Conservation (phyloP, 2,113 vertebrate species). For the Hippocampus barbouri region DNA sequence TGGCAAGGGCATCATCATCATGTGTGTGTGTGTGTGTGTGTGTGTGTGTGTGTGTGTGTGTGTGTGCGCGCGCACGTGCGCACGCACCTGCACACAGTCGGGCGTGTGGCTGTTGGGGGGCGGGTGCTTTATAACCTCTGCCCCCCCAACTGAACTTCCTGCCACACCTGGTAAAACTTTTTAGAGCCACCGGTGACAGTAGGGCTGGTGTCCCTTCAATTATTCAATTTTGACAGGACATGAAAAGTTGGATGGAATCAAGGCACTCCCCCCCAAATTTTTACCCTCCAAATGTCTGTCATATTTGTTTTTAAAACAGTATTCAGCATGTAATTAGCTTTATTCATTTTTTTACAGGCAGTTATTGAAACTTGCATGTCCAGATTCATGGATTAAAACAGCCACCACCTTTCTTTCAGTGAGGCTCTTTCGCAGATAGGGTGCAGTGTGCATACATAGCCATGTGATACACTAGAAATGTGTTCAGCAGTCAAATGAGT, state of each 20-base stretch:
- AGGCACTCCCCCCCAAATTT: no score
- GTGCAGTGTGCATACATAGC: background rate
- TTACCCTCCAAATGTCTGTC: background rate
- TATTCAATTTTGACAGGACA: background rate
- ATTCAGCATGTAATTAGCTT: background rate
- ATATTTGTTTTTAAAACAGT: background rate
- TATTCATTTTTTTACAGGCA: background rate
- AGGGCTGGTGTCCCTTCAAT: no score
- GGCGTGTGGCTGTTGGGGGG: no score
- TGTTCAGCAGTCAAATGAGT: background rate
- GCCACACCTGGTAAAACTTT: no score
- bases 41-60: no score
- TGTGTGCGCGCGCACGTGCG: no score
- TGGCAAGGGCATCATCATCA: no score
- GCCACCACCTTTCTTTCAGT: background rate
- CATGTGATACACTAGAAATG: background rate
- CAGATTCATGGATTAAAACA: background rate
- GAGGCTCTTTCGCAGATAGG: background rate
- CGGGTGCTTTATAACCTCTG: no score
- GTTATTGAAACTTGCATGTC: background rate
- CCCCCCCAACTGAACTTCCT: no score
- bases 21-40: no score
- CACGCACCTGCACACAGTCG: no score
- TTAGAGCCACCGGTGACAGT: no score
- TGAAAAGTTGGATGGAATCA: constrained; percentile 20